Percentiles rank a stretch among this genome's conserved stretches.
Evolutionary conservation across 2,113 vertebrate genomes (phyloP).

Genomic region (Synchiropus splendidus): DNA sequence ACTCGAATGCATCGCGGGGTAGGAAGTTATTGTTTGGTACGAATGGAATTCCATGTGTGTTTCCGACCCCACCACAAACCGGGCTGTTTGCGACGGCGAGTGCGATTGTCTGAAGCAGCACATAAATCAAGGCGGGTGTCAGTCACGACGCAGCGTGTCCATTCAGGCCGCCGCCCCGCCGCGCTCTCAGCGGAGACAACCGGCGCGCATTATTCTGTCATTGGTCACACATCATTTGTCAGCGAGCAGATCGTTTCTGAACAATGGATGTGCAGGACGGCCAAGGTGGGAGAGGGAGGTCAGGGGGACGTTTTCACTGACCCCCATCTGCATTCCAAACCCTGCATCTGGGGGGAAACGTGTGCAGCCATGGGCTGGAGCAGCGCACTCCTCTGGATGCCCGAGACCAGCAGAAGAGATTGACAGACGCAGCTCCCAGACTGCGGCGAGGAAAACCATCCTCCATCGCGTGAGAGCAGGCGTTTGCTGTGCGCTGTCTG

Average conservation of each 20-base stretch:
- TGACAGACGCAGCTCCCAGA: conserved; percentile 45
- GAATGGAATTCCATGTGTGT: no score
- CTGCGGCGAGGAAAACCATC: conserved; percentile 43
- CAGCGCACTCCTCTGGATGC: conserved; percentile 3
- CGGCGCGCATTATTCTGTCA: conserved; percentile 33
- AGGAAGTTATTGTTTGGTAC: no score
- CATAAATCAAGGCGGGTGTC: no score
- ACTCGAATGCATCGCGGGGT: no score
- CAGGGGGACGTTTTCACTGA: conserved; percentile 32
- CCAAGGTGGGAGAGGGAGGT: conserved; percentile 6
- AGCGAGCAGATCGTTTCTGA: conserved; percentile 47
- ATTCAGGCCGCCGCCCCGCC: no score
- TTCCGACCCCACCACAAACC: no score
- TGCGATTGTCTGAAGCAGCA: no score
- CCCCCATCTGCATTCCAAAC: conserved; percentile 31
- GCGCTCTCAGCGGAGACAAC: no score
- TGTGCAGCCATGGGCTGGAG: conserved; percentile 8
- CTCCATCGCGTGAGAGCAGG: conserved; percentile 61
- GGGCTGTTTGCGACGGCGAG: no score
- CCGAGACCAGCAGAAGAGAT: conserved; percentile 26
- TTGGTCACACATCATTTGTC: conserved; percentile 53
- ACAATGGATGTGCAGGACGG: conserved; percentile 37
- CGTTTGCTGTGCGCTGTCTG: conserved; percentile 45
- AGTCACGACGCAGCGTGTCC: no score
- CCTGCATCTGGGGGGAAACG: conserved; percentile 25